A percentile compares a stretch with the other conserved stretches of the same genome.
phyloP scores from a whole-genome alignment of 2,797 vertebrate species.

The Petrocephalus sullivani region DNA sequence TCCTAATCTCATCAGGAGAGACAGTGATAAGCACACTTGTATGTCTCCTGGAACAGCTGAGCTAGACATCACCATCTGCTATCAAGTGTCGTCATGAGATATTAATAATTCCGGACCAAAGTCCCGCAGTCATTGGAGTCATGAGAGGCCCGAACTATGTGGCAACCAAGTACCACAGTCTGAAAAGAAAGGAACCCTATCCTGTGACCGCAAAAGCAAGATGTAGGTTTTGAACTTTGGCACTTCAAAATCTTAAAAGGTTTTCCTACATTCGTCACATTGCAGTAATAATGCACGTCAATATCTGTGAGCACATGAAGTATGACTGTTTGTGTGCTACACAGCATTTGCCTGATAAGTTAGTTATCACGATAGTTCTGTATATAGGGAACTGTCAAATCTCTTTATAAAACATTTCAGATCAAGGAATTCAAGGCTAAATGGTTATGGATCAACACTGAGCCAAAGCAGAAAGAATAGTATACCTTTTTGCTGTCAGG shows the following conservation, averaged over 20 bases:
- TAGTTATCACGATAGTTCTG: neutral
- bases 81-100: neutral
- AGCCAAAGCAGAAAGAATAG: neutral
- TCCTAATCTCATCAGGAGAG: neutral
- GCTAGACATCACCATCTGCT: neutral
- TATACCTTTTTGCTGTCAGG: neutral
- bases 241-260: neutral
- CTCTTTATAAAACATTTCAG: neutral
- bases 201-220: neutral
- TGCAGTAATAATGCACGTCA: neutral
- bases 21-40: neutral
- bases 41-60: neutral
- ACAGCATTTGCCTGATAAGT: neutral
- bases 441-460: neutral
- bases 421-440: neutral
- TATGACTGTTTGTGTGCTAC: neutral
- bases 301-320: neutral
- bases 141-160: neutral
- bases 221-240: neutral
- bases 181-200: neutral
- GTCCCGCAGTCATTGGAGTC: conserved; percentile 7
- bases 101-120: conserved; percentile 26
- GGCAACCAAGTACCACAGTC: neutral
- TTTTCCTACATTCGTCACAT: neutral
- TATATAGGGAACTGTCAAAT: neutral